A percentile compares a stretch with the other conserved stretches of the same genome.
Evolutionary conservation across 2,113 vertebrate species (phyloP).

Genomic region (Proteles cristata): DNA sequence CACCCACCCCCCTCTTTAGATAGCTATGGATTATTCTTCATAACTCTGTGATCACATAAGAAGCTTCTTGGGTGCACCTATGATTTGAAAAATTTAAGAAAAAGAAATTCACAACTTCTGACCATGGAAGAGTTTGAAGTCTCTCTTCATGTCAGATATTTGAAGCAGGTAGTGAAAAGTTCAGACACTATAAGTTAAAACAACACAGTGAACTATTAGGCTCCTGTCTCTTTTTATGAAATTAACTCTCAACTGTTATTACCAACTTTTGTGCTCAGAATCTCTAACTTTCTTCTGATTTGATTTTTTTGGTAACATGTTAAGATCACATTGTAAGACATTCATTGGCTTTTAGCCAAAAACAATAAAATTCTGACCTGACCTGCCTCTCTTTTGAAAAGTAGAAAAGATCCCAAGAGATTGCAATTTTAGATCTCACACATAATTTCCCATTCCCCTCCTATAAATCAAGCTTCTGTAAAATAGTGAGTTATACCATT

Average conservation of each 20-base stretch:
- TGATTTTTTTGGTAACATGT: conserved; percentile 58
- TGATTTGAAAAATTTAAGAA: conserved; percentile 40
- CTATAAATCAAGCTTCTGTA: conserved; percentile 80
- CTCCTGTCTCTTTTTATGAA: conserved; percentile 15
- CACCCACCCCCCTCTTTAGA: neutral
- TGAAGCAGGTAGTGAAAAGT: neutral
- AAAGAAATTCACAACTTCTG: conserved; percentile 23
- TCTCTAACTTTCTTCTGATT: conserved; percentile 52
- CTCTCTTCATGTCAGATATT: neutral
- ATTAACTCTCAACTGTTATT: conserved; percentile 2
- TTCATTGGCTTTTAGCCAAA: conserved; percentile 70
- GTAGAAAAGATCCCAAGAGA: conserved; percentile 72
- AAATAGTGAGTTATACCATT: conserved; percentile 76
- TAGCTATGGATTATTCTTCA: neutral
- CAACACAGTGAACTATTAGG: neutral
- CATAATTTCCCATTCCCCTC: conserved; percentile 74
- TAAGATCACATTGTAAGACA: conserved; percentile 64
- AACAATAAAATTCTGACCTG: conserved; percentile 77
- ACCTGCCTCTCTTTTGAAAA: conserved; percentile 70
- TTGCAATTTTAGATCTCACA: conserved; percentile 76
- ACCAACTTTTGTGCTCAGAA: neutral
- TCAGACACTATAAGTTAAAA: neutral
- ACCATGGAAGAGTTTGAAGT: neutral
- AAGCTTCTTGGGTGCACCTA: neutral
- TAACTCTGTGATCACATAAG: neutral